A percentile compares a stretch with the other conserved stretches of the same genome.
phyloP scores from a whole-genome alignment of 2,113 vertebrate species.

The Furnarius figulus region DNA sequence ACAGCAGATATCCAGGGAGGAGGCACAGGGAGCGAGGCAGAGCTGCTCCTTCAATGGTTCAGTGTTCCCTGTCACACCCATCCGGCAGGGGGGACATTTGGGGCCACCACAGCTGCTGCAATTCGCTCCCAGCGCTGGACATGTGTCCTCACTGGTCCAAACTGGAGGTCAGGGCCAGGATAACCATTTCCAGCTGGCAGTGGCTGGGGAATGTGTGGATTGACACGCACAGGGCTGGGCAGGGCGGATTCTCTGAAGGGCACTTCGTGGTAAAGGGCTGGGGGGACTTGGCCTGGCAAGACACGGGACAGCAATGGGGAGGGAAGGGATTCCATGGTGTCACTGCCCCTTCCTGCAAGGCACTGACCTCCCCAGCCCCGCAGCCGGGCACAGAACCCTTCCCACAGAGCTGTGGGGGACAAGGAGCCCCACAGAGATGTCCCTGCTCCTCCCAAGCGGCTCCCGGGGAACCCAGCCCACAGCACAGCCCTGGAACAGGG shows the following conservation, averaged over 20 bases:
- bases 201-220: not conserved
- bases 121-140: not conserved
- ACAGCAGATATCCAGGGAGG: rapidly evolving
- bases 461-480: not conserved
- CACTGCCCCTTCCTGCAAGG: conserved; percentile 1
- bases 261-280: conserved; percentile 32
- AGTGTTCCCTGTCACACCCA: not conserved
- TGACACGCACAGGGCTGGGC: not conserved
- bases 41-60: not conserved
- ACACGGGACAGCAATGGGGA: not conserved
- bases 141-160: not conserved
- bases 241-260: not conserved
- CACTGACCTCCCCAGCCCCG: not conserved
- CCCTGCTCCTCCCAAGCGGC: not conserved
- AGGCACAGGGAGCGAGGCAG: not conserved
- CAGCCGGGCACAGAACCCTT: not conserved
- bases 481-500: not conserved
- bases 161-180: not conserved
- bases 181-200: not conserved
- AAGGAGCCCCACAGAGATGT: not conserved
- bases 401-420: rapidly evolving
- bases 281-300: not conserved
- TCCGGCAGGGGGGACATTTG: not conserved
- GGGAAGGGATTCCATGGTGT: not conserved
- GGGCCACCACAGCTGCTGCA: not conserved